phyloP scores from a whole-genome alignment of 2,888 invertebrate genomes.

The Rambutsinella grinnellia region DNA sequence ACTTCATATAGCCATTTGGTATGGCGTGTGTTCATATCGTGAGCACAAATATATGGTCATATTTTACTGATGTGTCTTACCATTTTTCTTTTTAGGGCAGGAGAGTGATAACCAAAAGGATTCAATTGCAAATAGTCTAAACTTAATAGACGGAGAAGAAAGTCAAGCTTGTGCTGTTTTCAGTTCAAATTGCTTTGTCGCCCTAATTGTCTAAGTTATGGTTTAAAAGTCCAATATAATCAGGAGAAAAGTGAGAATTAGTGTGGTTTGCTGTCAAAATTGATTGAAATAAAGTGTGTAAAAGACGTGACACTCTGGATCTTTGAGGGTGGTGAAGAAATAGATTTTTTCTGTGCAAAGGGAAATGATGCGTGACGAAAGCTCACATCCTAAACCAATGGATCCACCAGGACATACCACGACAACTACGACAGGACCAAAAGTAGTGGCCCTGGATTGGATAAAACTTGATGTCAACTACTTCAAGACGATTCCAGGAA shows the following conservation, averaged over 20 bases:
- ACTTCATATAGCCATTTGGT: conserved; percentile 25
- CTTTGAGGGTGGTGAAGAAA: not conserved
- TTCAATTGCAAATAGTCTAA: too few species aligned
- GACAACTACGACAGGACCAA: conserved; percentile 67
- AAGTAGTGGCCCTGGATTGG: conserved; percentile 73
- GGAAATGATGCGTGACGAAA: conserved; percentile 52
- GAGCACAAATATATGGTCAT: too few species aligned
- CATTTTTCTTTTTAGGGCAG: too few species aligned
- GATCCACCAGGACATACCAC: conserved; percentile 48
- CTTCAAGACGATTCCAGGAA: conserved; percentile 84
- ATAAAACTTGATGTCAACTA: conserved; percentile 83
- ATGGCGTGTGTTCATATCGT: too few species aligned
- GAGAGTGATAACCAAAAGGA: too few species aligned
- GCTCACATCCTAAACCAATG: conserved; percentile 30
- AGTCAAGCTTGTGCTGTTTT: too few species aligned
- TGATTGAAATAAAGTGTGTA: conserved; percentile 2
- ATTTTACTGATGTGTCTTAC: too few species aligned
- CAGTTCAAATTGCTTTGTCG: too few species aligned
- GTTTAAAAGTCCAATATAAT: too few species aligned
- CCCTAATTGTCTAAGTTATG: too few species aligned
- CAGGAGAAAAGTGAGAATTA: conserved; percentile 1
- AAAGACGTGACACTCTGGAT: not conserved
- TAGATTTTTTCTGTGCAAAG: not conserved
- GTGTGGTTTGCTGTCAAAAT: not conserved
- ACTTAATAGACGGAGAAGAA: too few species aligned